Conservation (phyloP, 2,113 vertebrate species). For the Cyprinus carpio region DNA sequence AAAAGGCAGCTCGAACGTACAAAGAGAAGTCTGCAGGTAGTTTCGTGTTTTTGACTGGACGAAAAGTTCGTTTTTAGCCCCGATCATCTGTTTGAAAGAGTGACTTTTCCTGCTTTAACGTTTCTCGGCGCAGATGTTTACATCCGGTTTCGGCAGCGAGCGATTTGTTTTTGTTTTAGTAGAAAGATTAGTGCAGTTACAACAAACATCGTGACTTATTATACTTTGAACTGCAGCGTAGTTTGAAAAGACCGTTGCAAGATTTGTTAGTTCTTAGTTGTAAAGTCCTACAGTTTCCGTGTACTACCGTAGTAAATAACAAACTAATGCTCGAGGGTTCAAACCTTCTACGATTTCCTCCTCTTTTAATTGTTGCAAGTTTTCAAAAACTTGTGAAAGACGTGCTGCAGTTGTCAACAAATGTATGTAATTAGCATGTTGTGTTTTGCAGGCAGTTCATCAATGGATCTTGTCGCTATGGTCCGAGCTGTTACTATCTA, state of each 20-base stretch:
- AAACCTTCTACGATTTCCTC: neutral
- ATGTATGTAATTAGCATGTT: neutral
- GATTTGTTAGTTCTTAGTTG: neutral
- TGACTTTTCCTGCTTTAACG: slow-evolving; percentile 44
- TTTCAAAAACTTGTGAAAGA: neutral
- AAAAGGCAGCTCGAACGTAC: slow-evolving; percentile 23
- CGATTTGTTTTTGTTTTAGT: neutral
- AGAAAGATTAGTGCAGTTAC: neutral
- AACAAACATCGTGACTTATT: neutral
- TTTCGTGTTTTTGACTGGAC: neutral
- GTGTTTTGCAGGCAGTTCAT: slow-evolving; percentile 76
- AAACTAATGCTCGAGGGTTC: neutral
- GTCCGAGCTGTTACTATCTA: slow-evolving; percentile 73
- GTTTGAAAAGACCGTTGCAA: neutral
- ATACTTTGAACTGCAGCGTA: neutral
- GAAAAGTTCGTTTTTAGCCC: neutral
- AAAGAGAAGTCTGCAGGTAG: slow-evolving; percentile 59
- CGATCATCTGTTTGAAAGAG: slow-evolving; percentile 22
- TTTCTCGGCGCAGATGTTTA: slow-evolving; percentile 43
- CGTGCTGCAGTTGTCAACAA: neutral
- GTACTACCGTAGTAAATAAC: neutral
- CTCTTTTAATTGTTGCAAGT: neutral
- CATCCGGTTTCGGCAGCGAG: slow-evolving; percentile 46
- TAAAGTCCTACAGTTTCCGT: slow-evolving; percentile 1
- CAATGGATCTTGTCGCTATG: slow-evolving; percentile 72